phyloP scores from a whole-genome alignment of 2,888 invertebrate genomes.

The Helobdella robusta region DNA sequence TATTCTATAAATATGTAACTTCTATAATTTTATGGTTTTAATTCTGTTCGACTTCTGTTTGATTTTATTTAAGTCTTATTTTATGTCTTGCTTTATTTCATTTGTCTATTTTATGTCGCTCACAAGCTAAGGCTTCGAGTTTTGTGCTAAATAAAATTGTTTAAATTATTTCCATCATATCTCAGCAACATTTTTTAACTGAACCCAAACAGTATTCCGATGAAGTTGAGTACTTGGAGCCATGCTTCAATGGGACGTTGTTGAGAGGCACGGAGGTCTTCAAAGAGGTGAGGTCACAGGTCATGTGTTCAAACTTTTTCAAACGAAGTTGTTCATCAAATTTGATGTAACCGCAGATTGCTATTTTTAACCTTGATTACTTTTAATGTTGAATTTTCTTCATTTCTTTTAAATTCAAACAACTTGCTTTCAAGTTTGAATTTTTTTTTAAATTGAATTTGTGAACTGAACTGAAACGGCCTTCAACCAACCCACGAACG shows the following conservation, averaged over 20 bases:
- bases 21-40: too few relatives aligned
- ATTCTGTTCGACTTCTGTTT: neutral
- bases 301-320: slow-evolving; percentile 42
- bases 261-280: slow-evolving; percentile 28
- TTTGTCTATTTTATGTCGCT: neutral
- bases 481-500: too few relatives aligned
- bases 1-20: too few relatives aligned
- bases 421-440: neutral
- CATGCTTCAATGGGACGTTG: slow-evolving; percentile 24
- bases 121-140: too few relatives aligned
- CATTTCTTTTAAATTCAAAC: neutral
- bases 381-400: neutral
- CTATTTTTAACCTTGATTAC: neutral
- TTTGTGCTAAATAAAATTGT: too few relatives aligned
- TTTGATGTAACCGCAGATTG: too few relatives aligned
- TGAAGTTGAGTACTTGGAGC: slow-evolving; percentile 26
- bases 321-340: too few relatives aligned
- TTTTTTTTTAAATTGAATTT: neutral
- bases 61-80: neutral
- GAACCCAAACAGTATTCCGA: slow-evolving; percentile 31
- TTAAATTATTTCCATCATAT: too few relatives aligned
- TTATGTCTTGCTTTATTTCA: neutral
- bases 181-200: too few relatives aligned
- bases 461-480: too few relatives aligned
- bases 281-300: slow-evolving; percentile 33